Percentiles rank a stretch among this genome's conserved stretches.
These are phyloP conservation scores for Emmelina monodactyla DNA, from an alignment of 2,888 invertebrate genomes.

Conservation along the genomic window DNA sequence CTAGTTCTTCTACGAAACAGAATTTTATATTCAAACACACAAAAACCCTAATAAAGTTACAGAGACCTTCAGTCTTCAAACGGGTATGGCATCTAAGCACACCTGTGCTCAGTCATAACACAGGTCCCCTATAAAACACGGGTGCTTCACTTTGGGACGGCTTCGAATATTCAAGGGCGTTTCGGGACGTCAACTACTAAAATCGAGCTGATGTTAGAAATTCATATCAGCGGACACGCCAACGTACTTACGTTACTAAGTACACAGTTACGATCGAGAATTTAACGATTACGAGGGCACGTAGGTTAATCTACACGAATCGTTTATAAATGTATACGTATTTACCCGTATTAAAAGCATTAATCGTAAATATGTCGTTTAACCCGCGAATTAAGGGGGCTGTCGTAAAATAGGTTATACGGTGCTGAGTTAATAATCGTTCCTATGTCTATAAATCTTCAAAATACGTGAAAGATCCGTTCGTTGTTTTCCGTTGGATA, in stretches of 20 bases:
- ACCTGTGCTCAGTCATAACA: constrained; percentile 32
- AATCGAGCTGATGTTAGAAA: constrained; percentile 43
- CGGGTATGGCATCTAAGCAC: constrained; percentile 12
- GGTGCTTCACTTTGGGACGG: constrained; percentile 36
- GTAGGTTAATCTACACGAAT: constrained; percentile 53
- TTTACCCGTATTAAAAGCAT: too few species aligned
- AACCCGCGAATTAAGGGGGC: too few species aligned
- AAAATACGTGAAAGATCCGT: too few species aligned
- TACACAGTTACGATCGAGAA: constrained; percentile 25
- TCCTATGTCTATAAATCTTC: too few species aligned
- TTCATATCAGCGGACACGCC: constrained; percentile 39
- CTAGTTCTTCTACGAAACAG: too few species aligned
- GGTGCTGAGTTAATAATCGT: too few species aligned
- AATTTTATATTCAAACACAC: constrained; percentile 11
- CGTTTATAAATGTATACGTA: too few species aligned
- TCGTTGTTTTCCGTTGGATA: too few species aligned
- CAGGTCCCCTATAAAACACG: constrained; percentile 37
- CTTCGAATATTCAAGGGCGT: constrained; percentile 40
- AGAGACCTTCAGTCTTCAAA: too few species aligned
- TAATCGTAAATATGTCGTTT: too few species aligned
- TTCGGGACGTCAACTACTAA: constrained; percentile 33
- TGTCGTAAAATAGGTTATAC: too few species aligned
- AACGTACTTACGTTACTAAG: constrained; percentile 41
- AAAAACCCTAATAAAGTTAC: constrained; percentile 13
- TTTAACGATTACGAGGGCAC: constrained; percentile 19